These are phyloP conservation scores for Caenorhabditis macrosperma DNA, from an alignment of 2,888 invertebrate species.

Conservation along the genomic window DNA sequence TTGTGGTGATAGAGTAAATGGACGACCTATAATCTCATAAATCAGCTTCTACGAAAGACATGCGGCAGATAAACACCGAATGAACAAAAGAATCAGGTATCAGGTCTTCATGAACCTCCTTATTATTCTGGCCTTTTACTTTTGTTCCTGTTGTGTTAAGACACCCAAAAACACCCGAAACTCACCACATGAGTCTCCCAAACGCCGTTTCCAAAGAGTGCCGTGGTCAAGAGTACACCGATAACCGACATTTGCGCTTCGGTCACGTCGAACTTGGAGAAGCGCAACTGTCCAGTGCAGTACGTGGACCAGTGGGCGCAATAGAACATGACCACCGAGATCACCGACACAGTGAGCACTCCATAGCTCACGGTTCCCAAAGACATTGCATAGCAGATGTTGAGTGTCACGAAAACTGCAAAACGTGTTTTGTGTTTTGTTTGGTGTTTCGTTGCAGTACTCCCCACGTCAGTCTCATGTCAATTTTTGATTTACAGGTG, in stretches of 20 bases:
- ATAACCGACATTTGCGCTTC: constrained; percentile 97
- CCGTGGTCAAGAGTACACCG: constrained; percentile 89
- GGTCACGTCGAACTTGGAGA: constrained; percentile 89
- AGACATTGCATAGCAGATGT: constrained; percentile 94
- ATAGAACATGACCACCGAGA: constrained; percentile 95
- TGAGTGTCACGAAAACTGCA: constrained; percentile 93
- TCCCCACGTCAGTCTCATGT: neutral
- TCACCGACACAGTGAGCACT: constrained; percentile 96
- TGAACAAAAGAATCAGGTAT: no score
- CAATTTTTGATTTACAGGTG: neutral
- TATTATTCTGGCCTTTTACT: no score
- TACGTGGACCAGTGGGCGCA: constrained; percentile 99
- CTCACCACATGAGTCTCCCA: constrained; percentile 84
- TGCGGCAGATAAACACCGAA: no score
- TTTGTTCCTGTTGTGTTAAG: neutral
- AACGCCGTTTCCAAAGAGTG: constrained; percentile 89
- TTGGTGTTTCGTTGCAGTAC: neutral
- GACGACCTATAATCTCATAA: no score
- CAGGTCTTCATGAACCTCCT: no score
- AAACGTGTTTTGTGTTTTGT: constrained; percentile 4
- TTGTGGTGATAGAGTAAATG: no score
- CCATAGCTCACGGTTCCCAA: constrained; percentile 92
- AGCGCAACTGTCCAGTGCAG: constrained; percentile 87
- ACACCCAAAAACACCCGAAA: neutral
- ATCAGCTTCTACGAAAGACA: no score